These are phyloP conservation scores for Xiphias gladius DNA, from an alignment of 2,113 vertebrate genomes.

Conservation along the genomic window DNA sequence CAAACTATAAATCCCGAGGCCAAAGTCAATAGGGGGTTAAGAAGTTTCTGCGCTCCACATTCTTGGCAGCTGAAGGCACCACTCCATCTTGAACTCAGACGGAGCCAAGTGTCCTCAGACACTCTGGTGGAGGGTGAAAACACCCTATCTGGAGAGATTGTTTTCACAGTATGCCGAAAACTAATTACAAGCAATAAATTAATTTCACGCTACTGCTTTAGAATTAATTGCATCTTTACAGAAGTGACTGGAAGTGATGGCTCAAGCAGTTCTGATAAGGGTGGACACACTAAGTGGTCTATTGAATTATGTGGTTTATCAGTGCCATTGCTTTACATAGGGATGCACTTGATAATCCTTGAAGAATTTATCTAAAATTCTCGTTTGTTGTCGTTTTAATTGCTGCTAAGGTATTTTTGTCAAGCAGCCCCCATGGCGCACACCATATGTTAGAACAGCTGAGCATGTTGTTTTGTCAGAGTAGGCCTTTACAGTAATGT, in stretches of 20 bases:
- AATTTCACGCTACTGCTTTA: slow-evolving; percentile 83
- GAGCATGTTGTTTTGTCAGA: slow-evolving; percentile 19
- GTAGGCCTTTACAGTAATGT: not conserved
- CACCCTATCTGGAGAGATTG: slow-evolving; percentile 75
- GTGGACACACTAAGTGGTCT: slow-evolving; percentile 67
- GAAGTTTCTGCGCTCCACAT: slow-evolving; percentile 27
- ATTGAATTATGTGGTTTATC: slow-evolving; percentile 72
- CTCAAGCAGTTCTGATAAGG: slow-evolving; percentile 73
- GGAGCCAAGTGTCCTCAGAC: slow-evolving; percentile 70
- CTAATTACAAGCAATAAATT: slow-evolving; percentile 85
- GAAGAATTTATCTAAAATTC: slow-evolving; percentile 33
- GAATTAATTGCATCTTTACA: slow-evolving; percentile 83
- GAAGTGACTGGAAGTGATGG: slow-evolving; percentile 76
- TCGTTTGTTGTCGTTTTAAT: slow-evolving; percentile 44
- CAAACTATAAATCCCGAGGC: slow-evolving; percentile 42
- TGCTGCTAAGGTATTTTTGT: slow-evolving; percentile 48
- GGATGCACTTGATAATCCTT: slow-evolving; percentile 46
- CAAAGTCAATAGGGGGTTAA: slow-evolving; percentile 53
- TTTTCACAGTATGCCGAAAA: slow-evolving; percentile 82
- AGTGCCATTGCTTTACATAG: slow-evolving; percentile 40
- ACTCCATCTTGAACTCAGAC: slow-evolving; percentile 56
- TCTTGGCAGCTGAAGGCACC: slow-evolving; percentile 60
- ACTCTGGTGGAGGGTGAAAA: slow-evolving; percentile 63
- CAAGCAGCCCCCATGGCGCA: slow-evolving; percentile 18
- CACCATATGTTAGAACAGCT: slow-evolving; percentile 25